phyloP scores from a whole-genome alignment of 1,140 invertebrate genomes.

The Leptinotarsa defecta region DNA sequence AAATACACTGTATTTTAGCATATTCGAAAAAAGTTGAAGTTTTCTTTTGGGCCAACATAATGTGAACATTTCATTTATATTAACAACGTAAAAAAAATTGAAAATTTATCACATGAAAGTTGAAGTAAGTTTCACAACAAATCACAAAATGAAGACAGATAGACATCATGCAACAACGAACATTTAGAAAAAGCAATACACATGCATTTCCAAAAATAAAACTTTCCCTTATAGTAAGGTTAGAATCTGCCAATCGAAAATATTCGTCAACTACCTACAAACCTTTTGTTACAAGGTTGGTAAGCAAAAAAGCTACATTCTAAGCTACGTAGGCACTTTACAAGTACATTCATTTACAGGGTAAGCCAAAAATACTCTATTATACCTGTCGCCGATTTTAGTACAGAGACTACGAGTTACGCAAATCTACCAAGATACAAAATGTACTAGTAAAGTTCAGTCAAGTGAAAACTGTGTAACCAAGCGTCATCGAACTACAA shows the following conservation, averaged over 20 bases:
- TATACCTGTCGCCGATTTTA: not conserved
- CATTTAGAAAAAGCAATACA: conserved; percentile 15
- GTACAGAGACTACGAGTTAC: not conserved
- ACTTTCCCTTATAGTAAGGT: conserved; percentile 58
- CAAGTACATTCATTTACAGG: conserved; percentile 38
- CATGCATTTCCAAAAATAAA: conserved; percentile 55
- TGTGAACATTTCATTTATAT: too few relatives aligned
- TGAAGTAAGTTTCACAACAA: not conserved
- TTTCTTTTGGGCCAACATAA: too few relatives aligned
- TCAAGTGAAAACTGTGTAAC: conserved; percentile 24
- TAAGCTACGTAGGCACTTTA: conserved; percentile 48
- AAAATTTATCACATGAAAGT: too few relatives aligned
- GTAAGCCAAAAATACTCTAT: conserved; percentile 11
- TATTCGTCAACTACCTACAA: conserved; percentile 44
- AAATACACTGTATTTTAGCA: too few relatives aligned
- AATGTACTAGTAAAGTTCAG: conserved; percentile 37
- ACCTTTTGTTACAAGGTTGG: conserved; percentile 45
- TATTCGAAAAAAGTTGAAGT: too few relatives aligned
- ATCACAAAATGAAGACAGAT: not conserved
- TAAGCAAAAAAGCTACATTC: conserved; percentile 51
- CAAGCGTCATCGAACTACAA: conserved; percentile 33
- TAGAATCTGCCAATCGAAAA: conserved; percentile 48
- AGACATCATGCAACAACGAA: not conserved
- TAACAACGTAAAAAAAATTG: too few relatives aligned
- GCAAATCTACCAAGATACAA: conserved; percentile 17